Evolutionary conservation across 1,140 invertebrate species (phyloP).

Genomic region (Zeugodacus cucurbitae): DNA sequence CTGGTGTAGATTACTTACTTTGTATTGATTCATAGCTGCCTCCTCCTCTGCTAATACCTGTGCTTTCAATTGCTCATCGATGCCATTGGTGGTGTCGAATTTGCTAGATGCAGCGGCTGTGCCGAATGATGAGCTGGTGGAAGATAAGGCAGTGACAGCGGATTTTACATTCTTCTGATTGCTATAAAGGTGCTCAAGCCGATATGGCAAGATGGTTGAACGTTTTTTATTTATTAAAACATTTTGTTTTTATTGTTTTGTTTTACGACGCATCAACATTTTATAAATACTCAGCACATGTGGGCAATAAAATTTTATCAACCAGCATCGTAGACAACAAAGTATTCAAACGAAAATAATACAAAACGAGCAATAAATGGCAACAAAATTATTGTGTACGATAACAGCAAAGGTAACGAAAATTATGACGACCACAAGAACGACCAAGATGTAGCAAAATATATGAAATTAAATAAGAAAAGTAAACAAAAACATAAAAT

Average conservation of each 20-base stretch:
- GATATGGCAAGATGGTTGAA: background rate
- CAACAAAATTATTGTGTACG: slow-evolving; percentile 11
- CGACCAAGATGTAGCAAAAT: background rate
- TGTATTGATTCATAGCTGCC: slow-evolving; percentile 93
- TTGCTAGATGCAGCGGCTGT: slow-evolving; percentile 80
- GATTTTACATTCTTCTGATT: slow-evolving; percentile 89
- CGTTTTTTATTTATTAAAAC: slow-evolving; percentile 11
- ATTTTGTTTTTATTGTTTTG: background rate
- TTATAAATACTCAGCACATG: background rate
- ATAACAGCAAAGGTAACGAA: background rate
- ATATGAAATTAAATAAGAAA: slow-evolving; percentile 44
- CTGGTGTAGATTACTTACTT: slow-evolving; percentile 75
- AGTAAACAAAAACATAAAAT: slow-evolving; percentile 5
- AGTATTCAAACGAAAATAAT: background rate
- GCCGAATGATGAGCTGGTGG: slow-evolving; percentile 87
- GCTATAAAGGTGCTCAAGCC: slow-evolving; percentile 65
- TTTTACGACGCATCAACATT: background rate
- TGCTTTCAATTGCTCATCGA: slow-evolving; percentile 86
- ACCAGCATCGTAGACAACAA: background rate
- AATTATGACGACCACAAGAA: slow-evolving; percentile 12
- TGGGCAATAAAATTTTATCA: background rate
- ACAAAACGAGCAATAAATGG: slow-evolving; percentile 36
- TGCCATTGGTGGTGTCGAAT: slow-evolving; percentile 78
- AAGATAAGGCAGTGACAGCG: slow-evolving; percentile 89
- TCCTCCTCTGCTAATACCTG: slow-evolving; percentile 94